Conservation (phyloP, 2,888 invertebrate species). For the Prenolepis imparis region DNA sequence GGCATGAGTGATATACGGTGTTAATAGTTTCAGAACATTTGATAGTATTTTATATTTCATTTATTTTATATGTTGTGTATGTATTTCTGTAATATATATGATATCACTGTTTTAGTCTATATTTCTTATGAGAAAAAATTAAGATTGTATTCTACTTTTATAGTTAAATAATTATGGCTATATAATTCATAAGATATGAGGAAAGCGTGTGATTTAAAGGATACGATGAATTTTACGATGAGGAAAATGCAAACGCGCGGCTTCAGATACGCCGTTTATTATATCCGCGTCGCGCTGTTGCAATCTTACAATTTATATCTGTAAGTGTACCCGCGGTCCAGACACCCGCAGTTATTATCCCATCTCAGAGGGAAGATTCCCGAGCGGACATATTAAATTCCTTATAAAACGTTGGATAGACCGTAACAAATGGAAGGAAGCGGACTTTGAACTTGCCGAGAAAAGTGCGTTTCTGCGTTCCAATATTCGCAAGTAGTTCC, state of each 20-base stretch:
- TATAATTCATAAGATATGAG: background rate
- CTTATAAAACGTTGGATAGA: constrained; percentile 61
- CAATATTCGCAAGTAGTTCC: constrained; percentile 53
- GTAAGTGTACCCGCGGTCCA: constrained; percentile 49
- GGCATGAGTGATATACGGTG: constrained; percentile 19
- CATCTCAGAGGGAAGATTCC: constrained; percentile 39
- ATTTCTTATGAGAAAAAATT: background rate
- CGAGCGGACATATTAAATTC: constrained; percentile 63
- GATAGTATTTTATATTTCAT: background rate
- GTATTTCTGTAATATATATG: background rate
- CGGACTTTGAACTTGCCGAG: constrained; percentile 53
- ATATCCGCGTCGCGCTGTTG: constrained; percentile 55
- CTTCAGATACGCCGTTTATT: constrained; percentile 55
- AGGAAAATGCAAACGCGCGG: constrained; percentile 32
- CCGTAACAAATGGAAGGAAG: constrained; percentile 58
- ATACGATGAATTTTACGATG: constrained; percentile 51
- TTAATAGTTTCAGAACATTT: constrained; percentile 19
- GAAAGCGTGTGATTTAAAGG: constrained; percentile 40
- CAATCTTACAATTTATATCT: constrained; percentile 60
- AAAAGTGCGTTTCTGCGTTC: constrained; percentile 50
- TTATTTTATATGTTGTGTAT: background rate
- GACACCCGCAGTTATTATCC: constrained; percentile 57
- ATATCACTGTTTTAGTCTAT: background rate
- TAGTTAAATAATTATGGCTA: background rate
- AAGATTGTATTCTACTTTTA: background rate